phyloP scores from a whole-genome alignment of 1,140 invertebrate species.

The Hyphantria cunea region DNA sequence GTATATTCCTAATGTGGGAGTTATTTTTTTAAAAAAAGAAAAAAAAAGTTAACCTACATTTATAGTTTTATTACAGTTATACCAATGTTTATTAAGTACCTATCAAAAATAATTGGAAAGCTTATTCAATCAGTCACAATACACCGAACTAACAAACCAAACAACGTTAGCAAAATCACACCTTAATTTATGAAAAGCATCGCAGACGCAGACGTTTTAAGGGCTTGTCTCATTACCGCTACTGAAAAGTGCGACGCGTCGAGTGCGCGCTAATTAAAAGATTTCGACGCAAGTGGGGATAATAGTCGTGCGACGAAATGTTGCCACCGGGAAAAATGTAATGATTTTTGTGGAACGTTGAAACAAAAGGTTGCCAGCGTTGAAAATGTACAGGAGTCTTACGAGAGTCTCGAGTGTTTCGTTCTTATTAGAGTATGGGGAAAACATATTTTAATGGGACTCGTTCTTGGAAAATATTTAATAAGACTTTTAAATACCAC shows the following conservation, averaged over 20 bases:
- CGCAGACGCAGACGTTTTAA: conserved; percentile 46
- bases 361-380: conserved; percentile 8
- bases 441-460: neutral
- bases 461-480: neutral
- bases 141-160: neutral
- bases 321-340: conserved; percentile 1
- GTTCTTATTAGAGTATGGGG: neutral
- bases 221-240: conserved; percentile 64
- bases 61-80: neutral
- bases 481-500: too few species aligned
- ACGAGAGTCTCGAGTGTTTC: neutral
- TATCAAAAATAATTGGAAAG: neutral
- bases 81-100: neutral
- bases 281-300: conserved; percentile 39
- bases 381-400: conserved; percentile 4
- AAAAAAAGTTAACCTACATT: too few species aligned
- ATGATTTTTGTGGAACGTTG: conserved; percentile 1
- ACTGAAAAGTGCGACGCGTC: conserved; percentile 41
- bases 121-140: neutral
- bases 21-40: too few species aligned
- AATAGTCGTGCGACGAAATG: conserved; percentile 25
- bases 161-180: neutral
- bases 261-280: conserved; percentile 63
- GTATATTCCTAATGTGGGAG: too few species aligned
- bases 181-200: conserved; percentile 26